phyloP scores from a whole-genome alignment of 1,140 invertebrate species.

The Cotesia typhae region DNA sequence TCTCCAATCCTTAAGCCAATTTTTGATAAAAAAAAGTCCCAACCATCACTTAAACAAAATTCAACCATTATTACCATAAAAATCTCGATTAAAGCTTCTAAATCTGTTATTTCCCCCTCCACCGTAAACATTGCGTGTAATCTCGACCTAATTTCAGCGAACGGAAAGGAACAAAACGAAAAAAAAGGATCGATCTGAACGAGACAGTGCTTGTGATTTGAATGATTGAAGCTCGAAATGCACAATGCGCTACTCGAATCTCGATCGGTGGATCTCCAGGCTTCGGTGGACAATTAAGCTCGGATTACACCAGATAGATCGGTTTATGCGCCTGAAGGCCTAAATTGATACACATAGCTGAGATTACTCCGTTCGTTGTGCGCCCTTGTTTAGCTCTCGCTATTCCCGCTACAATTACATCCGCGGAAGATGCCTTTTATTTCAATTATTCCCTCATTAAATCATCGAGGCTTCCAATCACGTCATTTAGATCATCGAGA shows the following conservation, averaged over 20 bases:
- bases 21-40: too few relatives aligned
- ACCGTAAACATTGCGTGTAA: too few relatives aligned
- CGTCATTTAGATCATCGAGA: too few relatives aligned
- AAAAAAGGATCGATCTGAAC: conserved; percentile 4
- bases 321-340: conserved; percentile 48
- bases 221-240: conserved; percentile 29
- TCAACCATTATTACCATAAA: too few relatives aligned
- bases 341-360: conserved; percentile 63
- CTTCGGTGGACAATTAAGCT: conserved; percentile 60
- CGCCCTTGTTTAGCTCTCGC: conserved; percentile 53
- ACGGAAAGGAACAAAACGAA: not conserved
- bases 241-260: conserved; percentile 24
- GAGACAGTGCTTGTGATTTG: conserved; percentile 7
- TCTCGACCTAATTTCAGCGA: not conserved
- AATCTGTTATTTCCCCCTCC: too few relatives aligned
- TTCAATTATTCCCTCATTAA: not conserved
- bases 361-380: conserved; percentile 57
- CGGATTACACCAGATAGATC: conserved; percentile 57
- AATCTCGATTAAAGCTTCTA: too few relatives aligned
- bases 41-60: too few relatives aligned
- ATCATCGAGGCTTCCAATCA: too few relatives aligned
- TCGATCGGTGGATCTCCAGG: conserved; percentile 45
- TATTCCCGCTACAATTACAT: conserved; percentile 47
- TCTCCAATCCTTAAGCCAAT: too few relatives aligned
- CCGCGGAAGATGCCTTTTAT: conserved; percentile 19